Base-by-base conservation (phyloP, 1,140 invertebrate genomes). In the Scaptomyza graminum region DNA sequence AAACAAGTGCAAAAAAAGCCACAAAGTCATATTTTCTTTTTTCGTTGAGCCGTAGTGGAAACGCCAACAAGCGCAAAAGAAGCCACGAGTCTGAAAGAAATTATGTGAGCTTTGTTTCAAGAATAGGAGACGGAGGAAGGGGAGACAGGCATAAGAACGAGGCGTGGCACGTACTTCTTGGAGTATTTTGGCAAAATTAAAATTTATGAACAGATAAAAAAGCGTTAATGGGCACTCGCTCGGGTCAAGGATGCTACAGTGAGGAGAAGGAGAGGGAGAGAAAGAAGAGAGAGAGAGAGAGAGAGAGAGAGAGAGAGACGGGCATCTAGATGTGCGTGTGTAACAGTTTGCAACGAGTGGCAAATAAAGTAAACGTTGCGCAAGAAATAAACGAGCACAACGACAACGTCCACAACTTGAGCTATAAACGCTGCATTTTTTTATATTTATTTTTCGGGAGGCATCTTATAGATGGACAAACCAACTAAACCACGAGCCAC, bases 191-290 rank as follows among this genome's bases (percentile, higher is more conserved):
- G 75, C 74, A 82, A 87, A 87, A 87, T 87, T 87, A 87, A 87
- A 88, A 87, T 87, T 87, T 87, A 87, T 87, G 82, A 87, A 87
- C 75, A 87, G 83, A 87, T 87, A 88, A 88, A 87, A 87, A 88
- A 76, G 83, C 82, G 82, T 87, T 87, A 88, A 87, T 87, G 83
- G 82, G 66, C 75, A 75, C 82, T 88, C 77, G 78, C 64, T 60
- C 70, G 67, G 74, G 74, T 84, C 80, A 71, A 84, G 57, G 56
- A 52, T 39, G 55, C 37, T 25, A 37, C 44, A 28, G 22, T 34
- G 4, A 41, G 12, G 57, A 51, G 51, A 56, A 31, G 46, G n/a
- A n/a, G n/a, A n/a, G n/a, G n/a, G 25, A 5, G 25, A 25, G 25
- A 25, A 65, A 51, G 51, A 56, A 31, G 46, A 37, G 11, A 16